Evolutionary conservation across 2,113 vertebrate genomes (phyloP), one percentile per base, ranked within the genome.

Genomic region (Chlamydotis undulata): DNA sequence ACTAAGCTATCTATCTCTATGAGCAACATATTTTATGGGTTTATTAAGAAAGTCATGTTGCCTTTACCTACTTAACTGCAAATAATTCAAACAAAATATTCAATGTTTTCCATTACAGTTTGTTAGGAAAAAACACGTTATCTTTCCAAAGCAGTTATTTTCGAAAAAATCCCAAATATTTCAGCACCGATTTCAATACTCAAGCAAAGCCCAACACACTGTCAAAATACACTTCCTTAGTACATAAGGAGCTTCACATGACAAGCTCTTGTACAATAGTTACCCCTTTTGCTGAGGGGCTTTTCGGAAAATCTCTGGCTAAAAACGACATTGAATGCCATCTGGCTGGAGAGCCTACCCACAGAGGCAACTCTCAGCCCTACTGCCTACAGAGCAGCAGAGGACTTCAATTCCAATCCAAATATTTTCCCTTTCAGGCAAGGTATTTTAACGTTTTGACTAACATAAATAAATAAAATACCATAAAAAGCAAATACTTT

Each of bases 371-470:
- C 26, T 57, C 39, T 56, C 35, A 61, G 79, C 53, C 43, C 70
- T 93, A 93, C 29, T 82, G 57, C 39, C 70, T 93, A 93, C 29
- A 61, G 60, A 76, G 75, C 18, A 76, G 53, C n/a, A 89, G 61
- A 93, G 84, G 77, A 85, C 65, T 94, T 87, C 21, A 79, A 50
- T 63, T 85, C 50, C 92, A 97, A 90, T 39, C 65, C 50, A 93
- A 96, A 94, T 90, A 96, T 95, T 95, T 94, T 87, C 70, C 45
- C 41, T 88, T 96, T 83, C 79, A 74, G 64, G 67, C 59, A 94
- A 90, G 47, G 78, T 65, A 89, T 95, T 84, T 88, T 68, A 82
- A 75, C 19, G 73, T 91, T 89, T 88, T 93, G 65, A 65, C 55
- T 67, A 90, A 83, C 24, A 63, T 65, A 94, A 96, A 96, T 91